A percentile compares a stretch with the other conserved stretches of the same genome.
Evolutionary conservation across 2,888 invertebrate species (phyloP).

Genomic region (Meganola albula): DNA sequence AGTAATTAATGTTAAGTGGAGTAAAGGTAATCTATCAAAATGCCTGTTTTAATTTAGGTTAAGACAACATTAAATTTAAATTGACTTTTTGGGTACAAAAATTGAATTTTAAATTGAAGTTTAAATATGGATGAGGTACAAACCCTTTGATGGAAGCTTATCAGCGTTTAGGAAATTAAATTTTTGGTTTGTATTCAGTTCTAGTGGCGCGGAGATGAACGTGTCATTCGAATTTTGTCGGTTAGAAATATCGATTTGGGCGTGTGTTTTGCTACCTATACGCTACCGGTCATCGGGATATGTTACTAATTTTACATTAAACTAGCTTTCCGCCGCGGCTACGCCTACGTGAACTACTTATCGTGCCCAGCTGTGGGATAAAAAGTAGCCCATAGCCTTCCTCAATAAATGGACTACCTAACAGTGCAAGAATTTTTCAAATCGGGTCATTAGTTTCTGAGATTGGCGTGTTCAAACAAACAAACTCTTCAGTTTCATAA

Average conservation of each 20-base stretch:
- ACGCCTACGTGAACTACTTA: too few species aligned
- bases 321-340: too few species aligned
- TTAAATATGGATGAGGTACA: constrained; percentile 36
- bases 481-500: too few species aligned
- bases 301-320: too few species aligned
- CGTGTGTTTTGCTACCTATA: constrained; percentile 13
- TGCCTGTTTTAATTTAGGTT: constrained; percentile 51
- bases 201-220: constrained; percentile 39
- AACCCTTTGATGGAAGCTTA: constrained; percentile 30
- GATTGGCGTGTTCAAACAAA: too few species aligned
- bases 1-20: constrained; percentile 45
- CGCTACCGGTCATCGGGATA: too few species aligned
- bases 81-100: constrained; percentile 46
- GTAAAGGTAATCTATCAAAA: too few species aligned
- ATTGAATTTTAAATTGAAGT: constrained; percentile 47
- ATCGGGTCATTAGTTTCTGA: too few species aligned
- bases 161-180: constrained; percentile 23
- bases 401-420: too few species aligned
- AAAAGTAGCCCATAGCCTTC: too few species aligned
- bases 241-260: constrained; percentile 33
- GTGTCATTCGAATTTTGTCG: constrained; percentile 38
- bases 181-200: constrained; percentile 31
- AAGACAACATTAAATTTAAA: constrained; percentile 48
- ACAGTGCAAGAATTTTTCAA: too few species aligned
- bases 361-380: too few species aligned